A percentile compares a stretch with the other conserved stretches of the same genome.
These are phyloP conservation scores for Graptemys geographica DNA, from an alignment of 2,797 vertebrate species.

Conservation along the genomic window DNA sequence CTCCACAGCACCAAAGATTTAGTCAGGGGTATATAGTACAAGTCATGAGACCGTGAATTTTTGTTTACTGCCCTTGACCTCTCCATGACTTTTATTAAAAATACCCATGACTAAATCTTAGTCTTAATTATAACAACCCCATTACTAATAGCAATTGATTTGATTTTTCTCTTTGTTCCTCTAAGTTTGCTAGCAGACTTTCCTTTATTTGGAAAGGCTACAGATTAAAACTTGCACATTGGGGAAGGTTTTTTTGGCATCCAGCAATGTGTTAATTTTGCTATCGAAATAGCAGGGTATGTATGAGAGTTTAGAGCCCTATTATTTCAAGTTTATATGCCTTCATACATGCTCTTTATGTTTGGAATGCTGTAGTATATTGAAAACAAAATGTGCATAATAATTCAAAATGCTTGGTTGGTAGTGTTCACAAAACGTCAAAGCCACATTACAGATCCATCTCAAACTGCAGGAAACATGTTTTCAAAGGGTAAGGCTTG, in stretches of 20 bases:
- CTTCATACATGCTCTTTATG: constrained; percentile 59
- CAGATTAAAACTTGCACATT: neutral
- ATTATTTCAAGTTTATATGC: constrained; percentile 65
- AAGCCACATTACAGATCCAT: constrained; percentile 66
- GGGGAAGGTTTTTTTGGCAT: no score
- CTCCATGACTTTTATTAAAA: no score
- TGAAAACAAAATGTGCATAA: constrained; percentile 70
- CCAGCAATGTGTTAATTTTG: neutral
- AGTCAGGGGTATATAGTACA: no score
- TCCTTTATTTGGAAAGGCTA: neutral
- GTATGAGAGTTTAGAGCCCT: constrained; percentile 59
- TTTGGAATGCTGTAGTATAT: constrained; percentile 57
- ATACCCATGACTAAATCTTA: no score
- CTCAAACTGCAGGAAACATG: constrained; percentile 53
- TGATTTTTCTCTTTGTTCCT: neutral
- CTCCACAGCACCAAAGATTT: no score
- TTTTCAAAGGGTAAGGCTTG: constrained; percentile 57
- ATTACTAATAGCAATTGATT: neutral
- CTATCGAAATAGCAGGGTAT: constrained; percentile 39
- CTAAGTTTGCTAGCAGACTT: neutral
- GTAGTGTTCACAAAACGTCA: constrained; percentile 65
- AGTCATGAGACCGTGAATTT: no score
- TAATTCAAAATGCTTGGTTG: constrained; percentile 63
- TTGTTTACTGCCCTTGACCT: no score
- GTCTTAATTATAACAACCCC: neutral